A percentile compares a stretch with the other conserved stretches of the same genome.
Conservation (phyloP, 2,797 vertebrate genomes). For the Gymnothorax reevesii region DNA sequence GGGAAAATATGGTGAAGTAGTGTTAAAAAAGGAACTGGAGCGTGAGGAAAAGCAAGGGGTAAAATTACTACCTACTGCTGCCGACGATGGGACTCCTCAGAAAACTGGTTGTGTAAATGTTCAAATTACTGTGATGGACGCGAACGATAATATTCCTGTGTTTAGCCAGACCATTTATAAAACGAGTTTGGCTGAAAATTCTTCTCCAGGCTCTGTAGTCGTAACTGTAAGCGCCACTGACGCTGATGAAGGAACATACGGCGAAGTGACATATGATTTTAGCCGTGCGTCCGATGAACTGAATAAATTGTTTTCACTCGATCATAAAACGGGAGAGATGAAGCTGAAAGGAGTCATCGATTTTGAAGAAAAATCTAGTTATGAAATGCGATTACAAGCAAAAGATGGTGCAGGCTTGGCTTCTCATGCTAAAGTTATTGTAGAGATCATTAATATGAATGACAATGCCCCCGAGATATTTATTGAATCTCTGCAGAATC, state of each 20-base stretch:
- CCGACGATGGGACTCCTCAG: conserved; percentile 60
- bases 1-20: conserved; percentile 54
- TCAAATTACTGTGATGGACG: conserved; percentile 48
- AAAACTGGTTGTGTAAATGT: conserved; percentile 54
- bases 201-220: conserved; percentile 40
- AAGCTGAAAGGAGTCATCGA: conserved; percentile 54
- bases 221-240: conserved; percentile 55
- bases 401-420: conserved; percentile 67
- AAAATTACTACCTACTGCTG: conserved; percentile 47
- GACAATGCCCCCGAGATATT: conserved; percentile 61
- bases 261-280: conserved; percentile 46
- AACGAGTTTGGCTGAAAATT: conserved; percentile 52
- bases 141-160: conserved; percentile 53
- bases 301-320: conserved; percentile 35
- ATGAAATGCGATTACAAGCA: conserved; percentile 68
- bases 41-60: conserved; percentile 54
- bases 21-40: conserved; percentile 58
- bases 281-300: conserved; percentile 19
- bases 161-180: conserved; percentile 53
- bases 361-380: conserved; percentile 56
- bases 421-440: conserved; percentile 55
- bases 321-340: conserved; percentile 60
- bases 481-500: conserved; percentile 44
- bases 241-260: conserved; percentile 48
- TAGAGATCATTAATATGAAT: conserved; percentile 70